Base-by-base conservation (phyloP, 2,888 invertebrate species). In the Lysandra coridon region DNA sequence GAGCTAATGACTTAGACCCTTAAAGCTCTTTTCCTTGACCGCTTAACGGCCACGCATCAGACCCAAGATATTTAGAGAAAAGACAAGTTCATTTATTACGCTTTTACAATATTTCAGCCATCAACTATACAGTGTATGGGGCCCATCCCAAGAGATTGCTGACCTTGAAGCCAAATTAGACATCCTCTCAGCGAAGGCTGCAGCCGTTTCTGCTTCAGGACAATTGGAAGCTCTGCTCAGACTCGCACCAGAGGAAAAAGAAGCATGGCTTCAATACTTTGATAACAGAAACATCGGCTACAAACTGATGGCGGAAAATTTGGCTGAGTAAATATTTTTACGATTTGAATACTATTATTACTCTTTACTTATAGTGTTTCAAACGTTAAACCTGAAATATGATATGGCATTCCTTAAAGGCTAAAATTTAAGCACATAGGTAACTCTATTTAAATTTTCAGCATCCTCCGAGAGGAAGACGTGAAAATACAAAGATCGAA, bases 391-490 rank as follows among this genome's bases (percentile, higher is more conserved):
- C 60, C 14, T 53, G 44, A 44, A 44, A 44, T 44, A 44, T 44
- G 7, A 57, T 17, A 57, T 14, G 17, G 7, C 0, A 17, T 57
- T 57, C 1, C 17, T 17, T 57, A 57, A 57, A 57, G 17, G 14
- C 17, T 23, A 23, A 23, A 23, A 23, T 57, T 14, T 4, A 57
- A 57, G 57, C 57, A 57, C 0, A 14, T 17, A 17, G 14, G 5
- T n/a, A n/a, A n/a, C 60, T 5, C 10, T 23, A 23, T 62, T 40
- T 62, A 44, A 80, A 73, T 60, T 85, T 86, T 79, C 79, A 92
- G 93, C 5, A 88, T 92, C 64, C 85, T 93, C 30, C 91, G 91
- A 23, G 84, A 88, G 53, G 91, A 93, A 85, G 92, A 92, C 80
- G 83, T 82, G 12, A 82, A 88, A 83, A 85, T 90, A n/a, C 73